Base-by-base conservation (phyloP, 2,113 vertebrate species). In the Herpailurus yagouaroundi region DNA sequence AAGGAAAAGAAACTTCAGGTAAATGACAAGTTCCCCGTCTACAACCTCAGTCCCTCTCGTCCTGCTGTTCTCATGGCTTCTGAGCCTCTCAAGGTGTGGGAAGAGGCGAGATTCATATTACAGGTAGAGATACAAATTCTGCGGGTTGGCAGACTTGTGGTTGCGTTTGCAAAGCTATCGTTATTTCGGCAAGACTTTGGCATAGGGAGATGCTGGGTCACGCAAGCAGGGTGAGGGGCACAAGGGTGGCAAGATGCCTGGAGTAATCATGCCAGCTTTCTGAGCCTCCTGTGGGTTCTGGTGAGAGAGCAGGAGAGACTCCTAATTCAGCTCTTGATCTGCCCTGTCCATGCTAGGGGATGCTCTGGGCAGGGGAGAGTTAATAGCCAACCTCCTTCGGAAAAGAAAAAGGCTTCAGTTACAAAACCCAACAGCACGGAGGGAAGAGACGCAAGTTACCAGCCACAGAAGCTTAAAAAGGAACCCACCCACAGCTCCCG, bases 381-480 rank as follows among this genome's bases (percentile, higher is more conserved):
- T 98, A 98, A 98, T 79, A 95, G 57, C 96, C 94, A 96, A 71
- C 92, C 97, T 98, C 80, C 97, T 96, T 84, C 87, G 94, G 90
- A 29, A 95, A 85, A 96, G 97, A 95, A 97, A 97, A 97, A 97
- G 96, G 64, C 92, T 93, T 95, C 64, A 36, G 69, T 97, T 97
- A 98, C 97, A 97, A 95, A 97, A 97, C 95, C 92, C 97, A 97
- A 93, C 50, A 69, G 92, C 92, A 95, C 0, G 3, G 80, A 97
- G 97, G 88, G 81, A 91, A 97, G 95, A 97, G 97, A 91, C 1
- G 33, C 88, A 82, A 88, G 98, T 98, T 98, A 94, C 94, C 97
- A 97, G 97, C 93, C 97, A 89, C 97, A 98, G 98, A 97, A 97
- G 97, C 97, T 98, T 97, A 97, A 97, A 98, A 98, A 97, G 97